Evolutionary conservation across 2,888 invertebrate species (phyloP).

Genomic region (Trichogramma evanescens): DNA sequence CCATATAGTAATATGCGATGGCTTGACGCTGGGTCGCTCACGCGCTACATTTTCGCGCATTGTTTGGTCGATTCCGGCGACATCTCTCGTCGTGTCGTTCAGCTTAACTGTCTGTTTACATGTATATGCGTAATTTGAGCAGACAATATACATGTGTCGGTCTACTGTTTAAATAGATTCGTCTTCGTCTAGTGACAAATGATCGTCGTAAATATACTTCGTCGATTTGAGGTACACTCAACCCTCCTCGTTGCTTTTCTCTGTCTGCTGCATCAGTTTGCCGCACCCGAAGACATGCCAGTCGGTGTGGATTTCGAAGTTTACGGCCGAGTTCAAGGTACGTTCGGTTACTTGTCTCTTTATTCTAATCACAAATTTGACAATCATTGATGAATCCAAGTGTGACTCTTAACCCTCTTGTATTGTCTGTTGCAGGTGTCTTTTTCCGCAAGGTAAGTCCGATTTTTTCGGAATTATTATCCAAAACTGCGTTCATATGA

Average conservation of each 20-base stretch:
- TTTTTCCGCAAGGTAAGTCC: constrained; percentile 45
- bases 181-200: neutral
- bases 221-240: constrained; percentile 19
- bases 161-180: too few species aligned
- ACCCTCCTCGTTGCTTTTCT: constrained; percentile 9
- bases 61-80: too few species aligned
- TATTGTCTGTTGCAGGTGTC: constrained; percentile 38
- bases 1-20: too few species aligned
- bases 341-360: neutral
- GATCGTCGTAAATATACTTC: constrained; percentile 11
- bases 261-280: neutral
- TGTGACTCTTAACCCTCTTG: constrained; percentile 17
- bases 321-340: constrained; percentile 45
- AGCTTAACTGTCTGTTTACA: too few species aligned
- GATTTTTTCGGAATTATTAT: neutral
- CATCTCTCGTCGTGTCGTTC: too few species aligned
- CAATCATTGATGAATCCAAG: neutral
- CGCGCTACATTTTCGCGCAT: too few species aligned
- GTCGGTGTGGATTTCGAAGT: constrained; percentile 45
- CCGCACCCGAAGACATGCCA: constrained; percentile 25
- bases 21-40: too few species aligned
- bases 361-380: neutral
- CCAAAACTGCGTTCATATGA: too few species aligned
- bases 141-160: too few species aligned
- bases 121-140: too few species aligned